Base-by-base conservation (phyloP, 2,113 vertebrate genomes). In the Nibea albiflora region DNA sequence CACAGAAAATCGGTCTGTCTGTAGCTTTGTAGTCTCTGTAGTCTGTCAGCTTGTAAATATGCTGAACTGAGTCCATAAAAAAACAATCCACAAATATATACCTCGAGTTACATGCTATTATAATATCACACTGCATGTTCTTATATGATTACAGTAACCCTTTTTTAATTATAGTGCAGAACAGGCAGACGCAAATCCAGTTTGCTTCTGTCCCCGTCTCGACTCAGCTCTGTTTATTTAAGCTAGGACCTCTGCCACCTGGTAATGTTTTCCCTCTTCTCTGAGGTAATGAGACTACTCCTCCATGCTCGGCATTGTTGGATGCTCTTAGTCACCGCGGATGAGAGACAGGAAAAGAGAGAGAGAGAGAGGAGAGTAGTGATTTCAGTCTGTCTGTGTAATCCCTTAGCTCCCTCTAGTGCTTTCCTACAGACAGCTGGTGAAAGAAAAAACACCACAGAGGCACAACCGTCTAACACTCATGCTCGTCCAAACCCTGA, bases 381-480 rank as follows among this genome's bases (percentile, higher is more conserved):
- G 62, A 14, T 52, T 68, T 68, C 14, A 31, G 5, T 53, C 26
- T 72, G 54, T 73, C 22, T 9, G 42, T 10, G 22, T 74, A 50
- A 79, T 73, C 54, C 47, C 73, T 79, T 31, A 83, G 93, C 92
- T 85, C 92, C 92, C 86, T 86, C 92, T 92, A 89, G 90, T 85
- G 92, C 62, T 78, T 75, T 14, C 22, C 28, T 17, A 71, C 63
- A 81, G 9, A 44, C 7, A 64, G 65, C 26, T 31, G 17, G 47
- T 58, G 52, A 42, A 49, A 62, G 52, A 31, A 24, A 17, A 10
- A 11, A 35, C 44, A 46, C 12, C 44, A 46, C 44, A 4, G 14
- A 46, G 14, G 44, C 11, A 46, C 44, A 14, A 46, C 12, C 11
- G 11, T 46, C 1, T 26, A 14, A 66, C 47, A 19, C 31, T 62